phyloP scores from a whole-genome alignment of 2,888 invertebrate genomes.

The Dichetophora obliterata region DNA sequence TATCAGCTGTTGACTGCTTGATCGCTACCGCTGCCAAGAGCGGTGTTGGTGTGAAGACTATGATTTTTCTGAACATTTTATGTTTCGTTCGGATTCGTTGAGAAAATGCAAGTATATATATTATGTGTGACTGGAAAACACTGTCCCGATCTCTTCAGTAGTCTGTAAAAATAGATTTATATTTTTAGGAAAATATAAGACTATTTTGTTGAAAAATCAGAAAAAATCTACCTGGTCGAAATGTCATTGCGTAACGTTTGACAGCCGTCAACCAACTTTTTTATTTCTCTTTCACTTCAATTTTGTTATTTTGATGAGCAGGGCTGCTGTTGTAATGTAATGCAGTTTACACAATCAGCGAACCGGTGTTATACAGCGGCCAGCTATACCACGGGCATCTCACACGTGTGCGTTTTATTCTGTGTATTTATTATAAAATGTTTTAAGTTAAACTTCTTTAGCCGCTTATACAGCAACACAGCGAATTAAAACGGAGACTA shows the following conservation, averaged over 20 bases:
- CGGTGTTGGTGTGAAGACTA: slow-evolving; percentile 41
- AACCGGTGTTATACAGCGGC: no score
- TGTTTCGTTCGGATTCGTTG: background rate
- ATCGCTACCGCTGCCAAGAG: slow-evolving; percentile 58
- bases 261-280: slow-evolving; percentile 25
- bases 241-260: slow-evolving; percentile 54
- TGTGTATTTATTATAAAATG: no score
- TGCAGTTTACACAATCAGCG: no score
- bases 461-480: no score
- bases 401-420: no score
- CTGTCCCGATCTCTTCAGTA: slow-evolving; percentile 15
- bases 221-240: slow-evolving; percentile 43
- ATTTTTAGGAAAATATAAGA: slow-evolving; percentile 5
- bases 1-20: slow-evolving; percentile 38
- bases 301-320: no score
- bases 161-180: slow-evolving; percentile 10
- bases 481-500: no score
- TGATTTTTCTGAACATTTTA: slow-evolving; percentile 53
- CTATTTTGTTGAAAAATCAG: slow-evolving; percentile 29
- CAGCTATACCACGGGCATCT: no score
- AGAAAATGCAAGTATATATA: background rate
- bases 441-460: no score
- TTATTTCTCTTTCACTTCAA: no score
- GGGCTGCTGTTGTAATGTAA: no score
- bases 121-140: slow-evolving; percentile 3